phyloP scores from a whole-genome alignment of 1,140 invertebrate species.

The Drosophila tristis region DNA sequence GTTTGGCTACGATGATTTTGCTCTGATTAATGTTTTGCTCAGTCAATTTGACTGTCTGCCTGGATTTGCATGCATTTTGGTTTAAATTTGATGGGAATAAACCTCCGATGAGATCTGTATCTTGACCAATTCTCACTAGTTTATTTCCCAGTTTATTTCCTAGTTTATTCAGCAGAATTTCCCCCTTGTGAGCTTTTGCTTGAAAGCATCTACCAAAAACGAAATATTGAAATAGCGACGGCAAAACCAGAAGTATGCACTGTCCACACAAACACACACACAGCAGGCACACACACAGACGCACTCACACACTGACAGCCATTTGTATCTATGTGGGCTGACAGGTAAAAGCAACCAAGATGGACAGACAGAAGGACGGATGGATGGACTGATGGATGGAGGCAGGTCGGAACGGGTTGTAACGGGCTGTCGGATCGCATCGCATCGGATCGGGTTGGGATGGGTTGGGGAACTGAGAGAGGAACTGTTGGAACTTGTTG shows the following conservation, averaged over 20 bases:
- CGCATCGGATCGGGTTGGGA: neutral
- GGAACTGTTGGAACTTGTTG: slow-evolving; percentile 29
- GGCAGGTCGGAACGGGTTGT: neutral
- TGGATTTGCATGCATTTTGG: too few species aligned
- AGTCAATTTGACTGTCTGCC: too few species aligned
- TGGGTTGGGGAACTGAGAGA: slow-evolving; percentile 18
- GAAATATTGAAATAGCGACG: slow-evolving; percentile 48
- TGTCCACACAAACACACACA: slow-evolving; percentile 4
- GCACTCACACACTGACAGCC: slow-evolving; percentile 7
- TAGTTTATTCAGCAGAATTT: too few species aligned
- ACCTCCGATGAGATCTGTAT: too few species aligned
- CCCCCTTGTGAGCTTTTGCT: too few species aligned
- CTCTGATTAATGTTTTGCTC: too few species aligned
- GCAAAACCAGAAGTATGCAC: slow-evolving; percentile 50
- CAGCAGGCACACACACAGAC: slow-evolving; percentile 10
- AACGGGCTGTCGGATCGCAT: too few species aligned
- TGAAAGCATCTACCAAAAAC: neutral
- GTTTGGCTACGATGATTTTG: too few species aligned
- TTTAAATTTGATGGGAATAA: too few species aligned
- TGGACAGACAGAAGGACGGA: slow-evolving; percentile 31
- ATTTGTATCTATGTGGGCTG: slow-evolving; percentile 54
- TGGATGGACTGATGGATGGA: slow-evolving; percentile 2
- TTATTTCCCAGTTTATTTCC: too few species aligned
- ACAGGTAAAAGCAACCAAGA: slow-evolving; percentile 65
- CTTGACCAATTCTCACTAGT: too few species aligned